Evolutionary conservation across 2,888 invertebrate genomes (phyloP).

Genomic region (Apomyelois bistriatella): DNA sequence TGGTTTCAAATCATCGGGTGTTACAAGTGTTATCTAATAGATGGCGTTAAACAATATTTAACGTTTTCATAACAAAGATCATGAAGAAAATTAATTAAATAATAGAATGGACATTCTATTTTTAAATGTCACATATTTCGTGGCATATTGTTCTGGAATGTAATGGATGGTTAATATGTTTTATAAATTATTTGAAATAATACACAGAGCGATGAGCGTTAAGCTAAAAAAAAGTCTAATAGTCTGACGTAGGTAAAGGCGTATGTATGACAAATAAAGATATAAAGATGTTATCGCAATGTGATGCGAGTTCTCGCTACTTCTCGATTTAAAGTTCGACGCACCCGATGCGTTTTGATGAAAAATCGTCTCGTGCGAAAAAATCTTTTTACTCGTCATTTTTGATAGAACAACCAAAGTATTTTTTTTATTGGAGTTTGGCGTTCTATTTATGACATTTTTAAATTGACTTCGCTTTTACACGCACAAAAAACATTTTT

Average conservation of each 20-base stretch:
- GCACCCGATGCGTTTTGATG: slow-evolving; percentile 15
- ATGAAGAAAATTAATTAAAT: no score
- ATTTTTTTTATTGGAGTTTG: background rate
- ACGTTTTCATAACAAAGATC: no score
- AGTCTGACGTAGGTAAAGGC: slow-evolving; percentile 9
- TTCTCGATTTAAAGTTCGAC: slow-evolving; percentile 21
- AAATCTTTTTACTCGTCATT: background rate
- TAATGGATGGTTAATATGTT: background rate
- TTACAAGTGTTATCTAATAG: background rate
- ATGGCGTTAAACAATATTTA: background rate
- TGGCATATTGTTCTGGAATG: background rate
- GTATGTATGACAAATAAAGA: slow-evolving; percentile 11
- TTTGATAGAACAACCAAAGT: background rate
- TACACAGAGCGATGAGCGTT: background rate
- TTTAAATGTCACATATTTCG: background rate
- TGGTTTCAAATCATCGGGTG: slow-evolving; percentile 3
- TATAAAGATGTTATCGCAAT: slow-evolving; percentile 18
- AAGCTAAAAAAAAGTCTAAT: background rate
- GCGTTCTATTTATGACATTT: background rate
- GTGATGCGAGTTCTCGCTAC: slow-evolving; percentile 15
- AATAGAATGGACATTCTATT: background rate
- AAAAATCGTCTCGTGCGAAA: slow-evolving; percentile 7
- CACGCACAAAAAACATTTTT: background rate
- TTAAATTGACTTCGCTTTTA: background rate
- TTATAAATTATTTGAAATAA: background rate